Base-by-base conservation (phyloP, 2,113 vertebrate species). In the Trichechus manatus region DNA sequence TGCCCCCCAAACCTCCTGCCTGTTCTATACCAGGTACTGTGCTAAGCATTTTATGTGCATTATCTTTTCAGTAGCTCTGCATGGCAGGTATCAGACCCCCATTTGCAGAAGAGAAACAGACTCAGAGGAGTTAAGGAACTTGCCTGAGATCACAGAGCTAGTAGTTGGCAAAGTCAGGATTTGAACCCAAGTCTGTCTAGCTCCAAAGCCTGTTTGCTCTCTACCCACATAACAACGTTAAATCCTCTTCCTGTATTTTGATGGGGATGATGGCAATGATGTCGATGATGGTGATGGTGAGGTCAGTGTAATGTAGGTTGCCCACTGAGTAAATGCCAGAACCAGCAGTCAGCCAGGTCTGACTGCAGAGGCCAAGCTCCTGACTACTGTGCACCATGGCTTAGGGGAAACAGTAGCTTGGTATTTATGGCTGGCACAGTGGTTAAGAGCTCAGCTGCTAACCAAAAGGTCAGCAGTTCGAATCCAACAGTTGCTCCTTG, bases 121-220 rank as follows among this genome's bases (percentile, higher is more conserved):
- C 56, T 86, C 53, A 75, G 56, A 85, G 31, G 25, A 13, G 11
- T 87, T 95, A 72, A 94, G 77, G 66, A 77, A 39, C 27, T 94
- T 70, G 13, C 47, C 39, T 66, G 13, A 87, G 17, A 17, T 31
- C 56, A 36, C 13, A n/a, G 27, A 89, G 4, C 23, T 66, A 50
- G 39, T 39, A 80, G 59, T 17, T 81, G 36, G 5, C 70, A 84
- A 79, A 85, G 78, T 9, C 61, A 84, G 84, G 10, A 80, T 66
- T 85, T 78, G 83, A 93, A 61, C 44, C 70, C 70, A 36, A 78
- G 31, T 70, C 50, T 81, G 6, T 86, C 25, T 68, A 23, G 6
- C 39, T 89, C 70, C 42, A 53, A 27, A 81, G 20, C 8, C 44
- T 80, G 0, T 74, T 90, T 89, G 36, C 63, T 97, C 89, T 96